A percentile compares a stretch with the other conserved stretches of the same genome.
Conservation (phyloP, 2,888 invertebrate species). For the Neoascia interrupta region DNA sequence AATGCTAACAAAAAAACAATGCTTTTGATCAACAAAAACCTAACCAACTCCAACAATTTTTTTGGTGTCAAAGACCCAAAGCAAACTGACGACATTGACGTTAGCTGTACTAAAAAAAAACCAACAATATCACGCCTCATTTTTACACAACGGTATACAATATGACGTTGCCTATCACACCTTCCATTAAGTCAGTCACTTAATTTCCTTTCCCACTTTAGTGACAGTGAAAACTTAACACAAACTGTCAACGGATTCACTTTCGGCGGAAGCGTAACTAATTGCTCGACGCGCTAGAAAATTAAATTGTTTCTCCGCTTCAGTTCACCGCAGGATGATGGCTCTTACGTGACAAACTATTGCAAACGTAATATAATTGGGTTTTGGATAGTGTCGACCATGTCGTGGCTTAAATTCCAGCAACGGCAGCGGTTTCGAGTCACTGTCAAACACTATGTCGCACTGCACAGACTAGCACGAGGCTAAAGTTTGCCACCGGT, state of each 20-base stretch:
- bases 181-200: background rate
- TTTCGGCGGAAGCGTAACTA: constrained; percentile 64
- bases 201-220: constrained; percentile 50
- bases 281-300: constrained; percentile 40
- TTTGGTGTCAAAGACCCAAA: too few species aligned
- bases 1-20: too few species aligned
- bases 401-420: constrained; percentile 31
- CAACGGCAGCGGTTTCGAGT: background rate
- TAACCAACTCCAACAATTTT: too few species aligned
- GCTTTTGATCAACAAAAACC: too few species aligned
- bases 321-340: constrained; percentile 3
- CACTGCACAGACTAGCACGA: background rate
- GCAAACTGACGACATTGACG: too few species aligned
- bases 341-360: constrained; percentile 11
- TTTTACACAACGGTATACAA: too few species aligned
- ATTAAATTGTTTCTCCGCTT: constrained; percentile 16
- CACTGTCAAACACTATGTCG: constrained; percentile 41
- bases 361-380: constrained; percentile 18
- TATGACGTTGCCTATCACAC: too few species aligned
- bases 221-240: constrained; percentile 46
- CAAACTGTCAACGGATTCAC: constrained; percentile 50
- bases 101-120: too few species aligned
- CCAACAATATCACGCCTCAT: too few species aligned
- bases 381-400: background rate
- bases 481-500: background rate